Conservation (phyloP, 2,797 vertebrate species). For the Sciurus carolinensis region DNA sequence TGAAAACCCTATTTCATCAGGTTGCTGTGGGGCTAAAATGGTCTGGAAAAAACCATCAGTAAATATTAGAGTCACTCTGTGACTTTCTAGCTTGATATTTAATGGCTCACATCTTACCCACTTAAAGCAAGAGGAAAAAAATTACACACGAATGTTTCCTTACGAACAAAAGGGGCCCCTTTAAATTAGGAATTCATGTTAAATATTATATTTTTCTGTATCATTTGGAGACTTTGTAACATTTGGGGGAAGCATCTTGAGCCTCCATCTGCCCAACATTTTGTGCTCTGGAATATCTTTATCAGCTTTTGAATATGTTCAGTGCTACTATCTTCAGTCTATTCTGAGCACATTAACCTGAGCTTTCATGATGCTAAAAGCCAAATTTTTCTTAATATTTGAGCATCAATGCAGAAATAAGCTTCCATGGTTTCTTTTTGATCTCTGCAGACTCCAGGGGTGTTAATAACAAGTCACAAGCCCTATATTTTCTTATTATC, state of each 20-base stretch:
- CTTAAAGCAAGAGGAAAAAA: slow-evolving; percentile 22
- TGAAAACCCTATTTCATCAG: background rate
- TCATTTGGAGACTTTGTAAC: slow-evolving; percentile 63
- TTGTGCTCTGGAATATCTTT: slow-evolving; percentile 67
- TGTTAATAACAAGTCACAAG: slow-evolving; percentile 56
- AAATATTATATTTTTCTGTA: slow-evolving; percentile 63
- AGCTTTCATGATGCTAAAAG: slow-evolving; percentile 44
- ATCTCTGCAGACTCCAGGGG: background rate
- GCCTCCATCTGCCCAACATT: slow-evolving; percentile 75
- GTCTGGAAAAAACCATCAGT: background rate
- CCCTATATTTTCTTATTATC: slow-evolving; percentile 57
- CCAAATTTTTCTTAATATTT: slow-evolving; percentile 46
- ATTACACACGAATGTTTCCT: slow-evolving; percentile 52
- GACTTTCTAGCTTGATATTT: slow-evolving; percentile 21
- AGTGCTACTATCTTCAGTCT: slow-evolving; percentile 39
- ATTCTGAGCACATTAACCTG: slow-evolving; percentile 62
- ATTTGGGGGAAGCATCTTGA: slow-evolving; percentile 69
- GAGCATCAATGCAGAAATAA: slow-evolving; percentile 47
- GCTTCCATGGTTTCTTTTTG: slow-evolving; percentile 6
- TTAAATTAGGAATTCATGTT: slow-evolving; percentile 68
- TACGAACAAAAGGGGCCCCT: slow-evolving; percentile 19
- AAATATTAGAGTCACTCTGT: background rate
- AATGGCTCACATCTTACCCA: background rate
- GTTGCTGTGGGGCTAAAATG: background rate
- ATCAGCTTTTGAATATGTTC: slow-evolving; percentile 64